Evolutionary conservation across 1,140 invertebrate species (phyloP).

Genomic region (Tetragnatha versicolor): DNA sequence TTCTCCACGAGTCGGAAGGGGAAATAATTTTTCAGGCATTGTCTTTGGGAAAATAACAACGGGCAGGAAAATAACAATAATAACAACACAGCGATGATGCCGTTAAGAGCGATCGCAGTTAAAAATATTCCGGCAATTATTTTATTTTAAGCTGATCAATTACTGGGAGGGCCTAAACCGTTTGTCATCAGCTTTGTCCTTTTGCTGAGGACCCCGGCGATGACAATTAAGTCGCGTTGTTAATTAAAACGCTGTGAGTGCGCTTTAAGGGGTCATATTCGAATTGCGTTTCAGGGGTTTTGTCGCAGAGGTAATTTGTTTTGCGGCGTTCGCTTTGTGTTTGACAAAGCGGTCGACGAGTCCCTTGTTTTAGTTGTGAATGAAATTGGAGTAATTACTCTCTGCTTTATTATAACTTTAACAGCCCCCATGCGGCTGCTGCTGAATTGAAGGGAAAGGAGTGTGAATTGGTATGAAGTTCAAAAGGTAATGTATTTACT

Average conservation of each 20-base stretch:
- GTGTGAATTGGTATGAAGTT: too few relatives aligned
- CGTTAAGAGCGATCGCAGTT: conserved; percentile 13
- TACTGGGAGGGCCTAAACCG: background rate
- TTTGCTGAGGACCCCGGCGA: conserved; percentile 14
- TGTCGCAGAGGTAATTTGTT: too few relatives aligned
- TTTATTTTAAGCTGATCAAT: conserved; percentile 18
- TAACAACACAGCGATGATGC: background rate
- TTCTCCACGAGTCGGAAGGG: background rate
- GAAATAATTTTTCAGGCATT: conserved; percentile 1
- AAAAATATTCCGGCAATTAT: conserved; percentile 9
- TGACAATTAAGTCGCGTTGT: conserved; percentile 21
- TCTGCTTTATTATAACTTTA: too few relatives aligned
- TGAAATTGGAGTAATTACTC: too few relatives aligned
- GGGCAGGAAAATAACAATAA: too few relatives aligned
- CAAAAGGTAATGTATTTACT: too few relatives aligned
- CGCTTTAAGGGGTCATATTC: background rate
- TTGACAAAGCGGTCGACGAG: too few relatives aligned
- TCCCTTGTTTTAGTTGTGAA: too few relatives aligned
- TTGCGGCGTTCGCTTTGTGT: too few relatives aligned
- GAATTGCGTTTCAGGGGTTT: background rate
- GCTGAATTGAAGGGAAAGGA: too few relatives aligned
- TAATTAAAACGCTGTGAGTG: conserved; percentile 13
- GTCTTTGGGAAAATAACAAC: background rate
- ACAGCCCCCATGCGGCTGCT: too few relatives aligned
- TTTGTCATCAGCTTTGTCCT: conserved; percentile 12